A percentile compares a stretch with the other conserved stretches of the same genome.
phyloP scores from a whole-genome alignment of 2,113 vertebrate genomes.

The Albula glossodonta region DNA sequence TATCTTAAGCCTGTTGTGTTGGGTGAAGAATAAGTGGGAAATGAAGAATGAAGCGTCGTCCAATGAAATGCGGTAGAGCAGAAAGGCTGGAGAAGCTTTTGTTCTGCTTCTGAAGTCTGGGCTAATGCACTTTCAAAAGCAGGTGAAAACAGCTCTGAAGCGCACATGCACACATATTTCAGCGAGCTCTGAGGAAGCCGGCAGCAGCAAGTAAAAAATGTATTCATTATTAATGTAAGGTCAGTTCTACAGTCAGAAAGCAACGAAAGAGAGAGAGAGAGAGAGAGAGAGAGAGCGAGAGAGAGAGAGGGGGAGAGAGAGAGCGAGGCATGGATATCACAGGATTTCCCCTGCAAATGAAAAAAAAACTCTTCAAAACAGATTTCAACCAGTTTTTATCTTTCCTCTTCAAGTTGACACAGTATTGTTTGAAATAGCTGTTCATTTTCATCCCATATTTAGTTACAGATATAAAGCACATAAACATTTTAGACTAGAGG shows the following conservation, averaged over 20 bases:
- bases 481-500: not conserved
- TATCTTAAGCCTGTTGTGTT: not conserved
- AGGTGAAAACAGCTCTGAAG: not conserved
- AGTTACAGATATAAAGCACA: not conserved
- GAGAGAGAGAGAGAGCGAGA: too few species aligned
- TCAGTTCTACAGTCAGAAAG: not conserved
- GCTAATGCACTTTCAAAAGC: not conserved
- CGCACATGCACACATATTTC: not conserved
- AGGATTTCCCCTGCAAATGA: not conserved
- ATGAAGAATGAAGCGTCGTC: not conserved
- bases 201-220: not conserved
- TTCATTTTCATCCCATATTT: not conserved
- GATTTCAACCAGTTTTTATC: not conserved
- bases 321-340: not conserved
- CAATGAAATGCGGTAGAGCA: not conserved
- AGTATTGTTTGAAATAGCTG: not conserved
- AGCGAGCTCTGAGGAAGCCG: not conserved
- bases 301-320: too few species aligned
- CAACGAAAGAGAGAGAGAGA: too few species aligned
- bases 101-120: not conserved
- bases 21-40: not conserved
- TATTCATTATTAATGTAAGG: constrained; percentile 9
- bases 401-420: not conserved
- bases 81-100: not conserved
- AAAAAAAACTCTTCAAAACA: not conserved